Base-by-base conservation (phyloP, 2,113 vertebrate genomes). In the Callipepla squamata region DNA sequence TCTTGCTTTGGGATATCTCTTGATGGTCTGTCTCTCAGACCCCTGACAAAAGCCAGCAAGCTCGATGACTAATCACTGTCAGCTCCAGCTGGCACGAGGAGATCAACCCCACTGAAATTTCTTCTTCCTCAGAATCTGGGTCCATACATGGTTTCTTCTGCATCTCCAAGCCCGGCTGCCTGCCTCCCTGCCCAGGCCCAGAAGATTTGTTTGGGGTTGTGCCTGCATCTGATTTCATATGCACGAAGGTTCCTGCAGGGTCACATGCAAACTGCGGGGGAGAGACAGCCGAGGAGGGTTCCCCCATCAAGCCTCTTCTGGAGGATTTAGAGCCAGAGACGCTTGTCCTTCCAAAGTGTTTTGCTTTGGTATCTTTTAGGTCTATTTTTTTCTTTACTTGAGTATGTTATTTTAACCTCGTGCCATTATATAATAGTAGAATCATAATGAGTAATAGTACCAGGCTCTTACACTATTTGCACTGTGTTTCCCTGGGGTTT, bases 391-490 rank as follows among this genome's bases (percentile, higher is more conserved):
- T 76, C 67, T 85, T 92, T 42, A 20, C 67, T 89, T 36, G 77
- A 72, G 65, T 58, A 59, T 93, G 89, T 87, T 95, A 82, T 94
- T 96, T 94, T 95, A 96, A 94, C 91, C 72, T 91, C 70, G 9
- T 87, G 89, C 75, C 81, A 80, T 94, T 89, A 66, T 74, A 82
- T 79, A 91, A 92, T 44, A 91, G 51, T 40, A 69, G 81, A 85
- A 95, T 66, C 75, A 87, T 11, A 45, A 95, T 76, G 77, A 94
- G 84, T 93, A 74, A 89, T 87, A 93, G 81, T 89, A 55, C 84
- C 92, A 92, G 74, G 89, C 89, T 93, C 62, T 79, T 32, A 20
- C 70, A 58, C 58, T 91, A 59, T 87, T 94, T 89, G 59, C 67
- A 85, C 75, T 92, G 84, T 74, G 91, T 91, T 96, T 93, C 94